These are phyloP conservation scores for Heliconius ethilla DNA, from an alignment of 2,888 invertebrate genomes.

Conservation along the genomic window DNA sequence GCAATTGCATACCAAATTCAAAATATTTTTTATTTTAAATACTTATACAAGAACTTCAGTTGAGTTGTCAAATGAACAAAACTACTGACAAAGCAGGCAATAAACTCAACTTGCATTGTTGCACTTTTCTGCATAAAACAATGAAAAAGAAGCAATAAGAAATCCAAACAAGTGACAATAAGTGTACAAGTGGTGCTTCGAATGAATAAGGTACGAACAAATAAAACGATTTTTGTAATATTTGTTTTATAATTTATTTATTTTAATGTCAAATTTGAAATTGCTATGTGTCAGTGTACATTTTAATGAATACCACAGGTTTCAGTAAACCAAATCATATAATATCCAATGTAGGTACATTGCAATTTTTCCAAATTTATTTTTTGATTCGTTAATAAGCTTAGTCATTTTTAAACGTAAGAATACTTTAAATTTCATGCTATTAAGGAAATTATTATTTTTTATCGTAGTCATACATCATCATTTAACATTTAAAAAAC, in stretches of 20 bases:
- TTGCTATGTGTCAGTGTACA: not conserved
- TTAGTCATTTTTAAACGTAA: constrained; percentile 51
- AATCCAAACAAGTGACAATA: too few relatives aligned
- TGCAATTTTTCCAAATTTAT: constrained; percentile 52
- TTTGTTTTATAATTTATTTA: not conserved
- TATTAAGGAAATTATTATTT: not conserved
- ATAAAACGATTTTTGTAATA: not conserved
- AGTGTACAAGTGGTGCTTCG: too few relatives aligned
- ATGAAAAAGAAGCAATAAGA: not conserved
- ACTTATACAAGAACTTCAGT: too few relatives aligned
- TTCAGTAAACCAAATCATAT: constrained; percentile 50
- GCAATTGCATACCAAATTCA: too few relatives aligned
- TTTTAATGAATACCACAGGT: not conserved
- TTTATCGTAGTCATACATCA: not conserved
- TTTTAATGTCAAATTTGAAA: not conserved
- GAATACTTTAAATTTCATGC: constrained; percentile 51
- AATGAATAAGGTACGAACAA: not conserved
- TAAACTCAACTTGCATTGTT: not conserved
- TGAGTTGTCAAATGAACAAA: not conserved
- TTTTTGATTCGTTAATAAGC: constrained; percentile 52
- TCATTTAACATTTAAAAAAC: constrained; percentile 33
- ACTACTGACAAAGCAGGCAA: not conserved
- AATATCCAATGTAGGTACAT: constrained; percentile 58
- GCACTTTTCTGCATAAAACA: not conserved
- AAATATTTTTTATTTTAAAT: too few relatives aligned